Evolutionary conservation across 2,888 invertebrate genomes (phyloP), one percentile per base, ranked within the genome.

Genomic region (Anaspis maculata): DNA sequence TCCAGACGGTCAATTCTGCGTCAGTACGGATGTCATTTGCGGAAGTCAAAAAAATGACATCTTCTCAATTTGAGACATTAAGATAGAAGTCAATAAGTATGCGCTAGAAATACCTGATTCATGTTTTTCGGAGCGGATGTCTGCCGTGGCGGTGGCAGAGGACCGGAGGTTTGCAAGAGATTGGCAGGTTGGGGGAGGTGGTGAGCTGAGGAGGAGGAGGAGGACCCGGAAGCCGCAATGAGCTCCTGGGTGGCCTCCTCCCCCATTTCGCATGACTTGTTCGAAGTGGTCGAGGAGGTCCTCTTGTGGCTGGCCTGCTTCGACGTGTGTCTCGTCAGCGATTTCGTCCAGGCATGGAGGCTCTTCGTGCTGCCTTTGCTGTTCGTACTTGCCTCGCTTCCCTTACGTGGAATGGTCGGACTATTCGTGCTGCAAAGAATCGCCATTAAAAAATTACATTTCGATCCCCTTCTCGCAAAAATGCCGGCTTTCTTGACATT

Each of bases 211-310:
- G n/a, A n/a, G n/a, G n/a, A 74, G 73, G 64, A 73, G 71, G 65
- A 72, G 71, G 55, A 70, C 69, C 55, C 70, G 63, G 59, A 41
- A 24, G 45, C 34, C 10, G 45, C 32, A 25, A 46, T 42, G 22
- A 28, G 19, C 37, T 43, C 74, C 52, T 66, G 63, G 62, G 70
- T 66, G 67, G 51, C 74, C 70, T 60, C 75, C 73, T 56, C 74
- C 73, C 66, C 74, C 66, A n/a, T n/a, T n/a, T 64, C 63, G 49
- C 58, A 61, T 42, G 60, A 57, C 29, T 56, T 53, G 30, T 46
- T 47, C 36, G 59, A 56, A 24, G 56, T 48, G 46, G 47, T 51
- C 26, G 59, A 52, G 39, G 42, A 34, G 30, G 49, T 48, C 30
- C 52, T 46, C 35, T 64, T 70, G 34, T 71, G 64, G 63, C 68